These are phyloP conservation scores for Netelia inedita DNA, from an alignment of 2,888 invertebrate species.

Conservation along the genomic window DNA sequence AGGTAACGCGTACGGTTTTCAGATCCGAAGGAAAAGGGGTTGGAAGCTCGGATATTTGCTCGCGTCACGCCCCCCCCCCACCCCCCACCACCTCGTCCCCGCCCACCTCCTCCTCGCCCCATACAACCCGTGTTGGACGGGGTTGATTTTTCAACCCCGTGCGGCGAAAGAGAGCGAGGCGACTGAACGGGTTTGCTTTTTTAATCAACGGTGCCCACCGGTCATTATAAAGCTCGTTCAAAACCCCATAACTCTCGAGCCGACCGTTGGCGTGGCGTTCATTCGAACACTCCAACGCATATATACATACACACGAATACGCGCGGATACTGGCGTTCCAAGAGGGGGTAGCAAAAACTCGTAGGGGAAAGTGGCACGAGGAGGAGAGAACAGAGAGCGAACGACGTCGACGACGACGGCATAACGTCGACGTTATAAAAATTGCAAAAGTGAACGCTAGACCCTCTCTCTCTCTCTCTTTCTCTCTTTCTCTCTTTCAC, in stretches of 20 bases:
- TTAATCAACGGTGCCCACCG: conserved; percentile 80
- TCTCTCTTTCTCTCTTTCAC: background rate
- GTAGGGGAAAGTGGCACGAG: conserved; percentile 19
- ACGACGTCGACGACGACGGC: conserved; percentile 45
- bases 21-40: background rate
- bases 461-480: background rate
- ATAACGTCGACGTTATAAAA: conserved; percentile 73
- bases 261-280: conserved; percentile 64
- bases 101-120: background rate
- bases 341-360: conserved; percentile 16
- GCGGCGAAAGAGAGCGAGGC: conserved; percentile 8
- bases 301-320: conserved; percentile 36
- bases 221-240: conserved; percentile 82
- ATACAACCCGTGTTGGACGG: background rate
- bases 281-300: conserved; percentile 54
- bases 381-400: conserved; percentile 17
- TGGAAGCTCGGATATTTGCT: conserved; percentile 42
- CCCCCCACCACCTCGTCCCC: conserved; percentile 18
- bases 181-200: conserved; percentile 74
- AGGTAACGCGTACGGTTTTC: conserved; percentile 54
- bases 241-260: conserved; percentile 78
- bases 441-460: conserved; percentile 71
- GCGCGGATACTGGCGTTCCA: background rate
- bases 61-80: conserved; percentile 38
- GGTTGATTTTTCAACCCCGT: conserved; percentile 34